These are phyloP conservation scores for Melangyna quadrimaculata DNA, from an alignment of 2,888 invertebrate species.

Conservation along the genomic window DNA sequence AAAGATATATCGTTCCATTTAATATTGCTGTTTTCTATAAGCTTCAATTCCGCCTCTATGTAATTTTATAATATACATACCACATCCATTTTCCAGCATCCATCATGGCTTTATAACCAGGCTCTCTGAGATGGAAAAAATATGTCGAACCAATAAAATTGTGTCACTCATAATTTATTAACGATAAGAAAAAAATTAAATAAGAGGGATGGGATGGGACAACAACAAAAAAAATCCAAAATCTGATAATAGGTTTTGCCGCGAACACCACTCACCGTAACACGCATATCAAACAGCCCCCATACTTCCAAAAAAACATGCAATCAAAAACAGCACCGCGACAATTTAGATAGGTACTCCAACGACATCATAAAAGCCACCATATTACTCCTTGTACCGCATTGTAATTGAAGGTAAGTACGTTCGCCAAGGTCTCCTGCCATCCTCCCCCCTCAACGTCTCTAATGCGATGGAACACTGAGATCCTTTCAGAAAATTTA, in stretches of 20 bases:
- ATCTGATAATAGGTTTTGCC: constrained; percentile 69
- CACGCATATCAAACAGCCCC: constrained; percentile 38
- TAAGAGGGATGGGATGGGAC: neutral
- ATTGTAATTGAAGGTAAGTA: constrained; percentile 72
- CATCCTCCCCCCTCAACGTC: neutral
- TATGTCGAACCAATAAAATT: constrained; percentile 68
- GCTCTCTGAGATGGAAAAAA: constrained; percentile 44
- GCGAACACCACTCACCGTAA: constrained; percentile 53
- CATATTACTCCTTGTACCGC: constrained; percentile 71
- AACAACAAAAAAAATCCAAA: constrained; percentile 22
- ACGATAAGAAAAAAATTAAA: constrained; percentile 21
- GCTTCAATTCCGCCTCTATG: neutral
- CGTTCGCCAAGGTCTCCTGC: constrained; percentile 35
- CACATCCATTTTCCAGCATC: constrained; percentile 33
- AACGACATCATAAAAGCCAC: constrained; percentile 71
- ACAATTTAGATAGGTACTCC: constrained; percentile 71
- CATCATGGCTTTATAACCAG: constrained; percentile 42
- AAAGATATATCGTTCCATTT: neutral
- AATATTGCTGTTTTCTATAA: neutral
- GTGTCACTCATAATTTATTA: constrained; percentile 63
- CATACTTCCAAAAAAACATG: constrained; percentile 42
- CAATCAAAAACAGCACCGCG: constrained; percentile 71
- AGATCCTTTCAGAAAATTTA: constrained; percentile 38
- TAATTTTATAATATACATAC: neutral
- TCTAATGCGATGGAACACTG: neutral